Evolutionary conservation across 2,888 invertebrate genomes (phyloP), one percentile per base, ranked within the genome.

Genomic region (Mimas tiliae): DNA sequence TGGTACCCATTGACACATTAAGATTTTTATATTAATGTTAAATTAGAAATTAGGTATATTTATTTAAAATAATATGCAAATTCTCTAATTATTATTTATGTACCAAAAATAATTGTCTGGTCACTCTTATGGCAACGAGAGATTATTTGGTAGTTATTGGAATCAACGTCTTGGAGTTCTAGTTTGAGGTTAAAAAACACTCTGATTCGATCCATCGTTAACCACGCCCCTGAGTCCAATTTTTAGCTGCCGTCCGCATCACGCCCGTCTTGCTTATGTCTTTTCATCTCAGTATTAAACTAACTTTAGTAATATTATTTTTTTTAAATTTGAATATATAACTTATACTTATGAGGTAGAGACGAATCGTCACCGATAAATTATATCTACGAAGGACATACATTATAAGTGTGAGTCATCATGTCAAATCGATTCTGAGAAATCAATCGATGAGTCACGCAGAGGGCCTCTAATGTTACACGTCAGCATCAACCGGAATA

Each of bases 301-400:
- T 50, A 8, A 19, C 7, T 0, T 50, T 19, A 50, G 1, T 11
- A 52, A 52, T 11, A 51, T 51, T 6, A 53, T 34, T 34, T n/a
- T 34, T 53, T 53, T 53, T 38, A 52, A 52, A 62, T 1, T 48
- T 27, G 9, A 19, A 27, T 62, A n/a, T n/a, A n/a, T n/a, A n/a
- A n/a, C n/a, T n/a, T n/a, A n/a, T n/a, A n/a, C n/a, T n/a, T 70
- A 47, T 65, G 53, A 70, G 66, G 70, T 72, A 66, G 70, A 70
- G 69, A 68, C 68, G 63, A 69, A 72, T 75, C 74, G 77, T 76
- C 73, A 76, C 69, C 72, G 63, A 64, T 72, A 69, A 69, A 72
- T 77, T 68, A 72, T 4, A 27, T 27, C 1, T 27, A 27, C 27
- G 27, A 3, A 27, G 4, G 1, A 45, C 38, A 19, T 19, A 11